These are phyloP conservation scores for Manis pentadactyla DNA, from an alignment of 2,797 vertebrate genomes.

Conservation along the genomic window DNA sequence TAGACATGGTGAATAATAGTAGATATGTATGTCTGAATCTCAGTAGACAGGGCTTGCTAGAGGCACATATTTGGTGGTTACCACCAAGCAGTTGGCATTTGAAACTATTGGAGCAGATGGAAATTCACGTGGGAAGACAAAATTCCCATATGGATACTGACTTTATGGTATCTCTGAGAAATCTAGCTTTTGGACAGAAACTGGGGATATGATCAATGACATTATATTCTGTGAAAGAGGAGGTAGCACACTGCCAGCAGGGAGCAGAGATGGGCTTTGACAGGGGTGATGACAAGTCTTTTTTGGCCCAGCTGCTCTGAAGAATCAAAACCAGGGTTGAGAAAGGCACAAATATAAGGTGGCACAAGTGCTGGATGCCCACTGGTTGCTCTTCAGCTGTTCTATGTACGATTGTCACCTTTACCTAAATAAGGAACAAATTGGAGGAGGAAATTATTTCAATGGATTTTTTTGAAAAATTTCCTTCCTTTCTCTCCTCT, in stretches of 20 bases:
- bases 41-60: not conserved
- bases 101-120: not conserved
- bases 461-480: not conserved
- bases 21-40: not conserved
- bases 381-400: not conserved
- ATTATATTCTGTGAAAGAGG: not conserved
- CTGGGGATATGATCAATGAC: not conserved
- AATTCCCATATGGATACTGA: not conserved
- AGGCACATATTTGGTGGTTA: not conserved
- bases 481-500: not conserved
- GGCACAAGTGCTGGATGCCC: rapidly evolving
- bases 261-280: not conserved
- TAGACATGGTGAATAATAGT: not conserved
- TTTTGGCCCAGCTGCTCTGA: not conserved
- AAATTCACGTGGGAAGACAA: not conserved
- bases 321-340: not conserved
- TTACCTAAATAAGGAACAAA: not conserved
- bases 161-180: slow-evolving; percentile 1
- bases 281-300: not conserved
- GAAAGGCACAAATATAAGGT: not conserved
- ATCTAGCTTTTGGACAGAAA: not conserved
- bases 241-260: not conserved
- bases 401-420: not conserved
- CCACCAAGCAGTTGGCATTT: not conserved
- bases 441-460: not conserved